Evolutionary conservation across 1,140 invertebrate species (phyloP), one percentile per base, ranked within the genome.

Genomic region (Tetragnatha versicolor): DNA sequence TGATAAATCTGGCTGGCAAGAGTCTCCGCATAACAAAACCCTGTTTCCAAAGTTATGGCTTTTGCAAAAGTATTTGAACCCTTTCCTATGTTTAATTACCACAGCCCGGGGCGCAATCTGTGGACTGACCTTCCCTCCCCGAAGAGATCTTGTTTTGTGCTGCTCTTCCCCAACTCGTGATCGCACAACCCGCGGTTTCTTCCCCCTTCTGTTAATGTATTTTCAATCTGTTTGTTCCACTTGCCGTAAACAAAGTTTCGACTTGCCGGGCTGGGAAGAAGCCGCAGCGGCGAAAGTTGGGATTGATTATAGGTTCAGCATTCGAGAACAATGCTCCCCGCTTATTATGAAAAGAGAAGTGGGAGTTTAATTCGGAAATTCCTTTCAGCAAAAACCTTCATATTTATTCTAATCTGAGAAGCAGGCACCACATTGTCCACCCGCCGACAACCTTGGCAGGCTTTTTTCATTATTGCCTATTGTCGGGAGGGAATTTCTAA

Each of bases 41-140:
- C n/a, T n/a, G n/a, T n/a, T n/a, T n/a, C 35, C 68, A 70, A 55
- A 70, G 51, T 70, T 70, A 55, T 49, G 68, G 39, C 68, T 70
- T 70, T n/a, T n/a, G 29, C 31, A 31, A 22, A 35, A 53, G 17
- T 33, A 49, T 51, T 69, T 69, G 22, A 51, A 69, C 45, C 37
- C 27, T 53, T 51, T 47, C 33, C 58, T 27, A 10, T 70, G 68
- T 49, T 70, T 70, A 70, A 70, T 70, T 70, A 51, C 68, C 68
- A 70, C 29, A 22, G 29, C 66, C 49, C 35, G 45, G 27, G 66
- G 66, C 66, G 22, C 49, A 35, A 29, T 35, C 55, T 51, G 10
- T 33, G 37, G 61, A 42, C 47, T 70, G 68, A 53, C 68, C 68
- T 70, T 53, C 55, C 47, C 39, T 37, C 66, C 5, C 12, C 29